Conservation (phyloP, 2,888 invertebrate genomes). For the Andrena praecox region DNA sequence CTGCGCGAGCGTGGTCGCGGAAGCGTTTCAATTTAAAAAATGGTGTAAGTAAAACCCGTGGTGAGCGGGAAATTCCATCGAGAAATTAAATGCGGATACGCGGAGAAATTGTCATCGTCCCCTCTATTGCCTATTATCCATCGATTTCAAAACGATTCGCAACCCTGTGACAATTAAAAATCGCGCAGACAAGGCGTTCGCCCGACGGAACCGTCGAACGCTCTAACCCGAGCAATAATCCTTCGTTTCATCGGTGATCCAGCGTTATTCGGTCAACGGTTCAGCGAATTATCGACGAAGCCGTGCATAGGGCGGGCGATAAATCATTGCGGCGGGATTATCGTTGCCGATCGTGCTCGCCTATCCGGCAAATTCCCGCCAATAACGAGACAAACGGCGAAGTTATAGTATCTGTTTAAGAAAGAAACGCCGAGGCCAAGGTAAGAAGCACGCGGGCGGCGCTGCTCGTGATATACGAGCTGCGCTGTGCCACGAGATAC, state of each 20-base stretch:
- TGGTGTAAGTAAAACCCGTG: conserved; percentile 13
- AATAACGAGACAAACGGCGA: conserved; percentile 51
- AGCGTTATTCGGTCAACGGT: conserved; percentile 17
- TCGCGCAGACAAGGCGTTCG: too few species aligned
- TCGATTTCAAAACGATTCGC: too few species aligned
- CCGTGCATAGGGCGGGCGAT: conserved; percentile 35
- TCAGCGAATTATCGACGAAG: conserved; percentile 35
- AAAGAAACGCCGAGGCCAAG: conserved; percentile 39
- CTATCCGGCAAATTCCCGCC: conserved; percentile 56
- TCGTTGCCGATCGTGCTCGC: conserved; percentile 46
- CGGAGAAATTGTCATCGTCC: too few species aligned
- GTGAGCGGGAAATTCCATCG: too few species aligned
- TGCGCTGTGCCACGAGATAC: conserved; percentile 48
- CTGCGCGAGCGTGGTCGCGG: neutral
- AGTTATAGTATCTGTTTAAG: conserved; percentile 56
- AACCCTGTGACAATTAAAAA: too few species aligned
- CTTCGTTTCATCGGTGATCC: conserved; percentile 9
- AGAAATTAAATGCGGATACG: too few species aligned
- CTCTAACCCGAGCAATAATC: conserved; percentile 13
- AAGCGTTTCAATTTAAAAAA: conserved; percentile 33
- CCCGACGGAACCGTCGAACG: neutral
- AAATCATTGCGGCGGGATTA: conserved; percentile 33
- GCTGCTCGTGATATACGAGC: conserved; percentile 45
- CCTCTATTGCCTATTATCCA: too few species aligned
- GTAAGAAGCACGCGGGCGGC: conserved; percentile 27